Conservation (phyloP, 2,113 vertebrate species). For the Galemys pyrenaicus region DNA sequence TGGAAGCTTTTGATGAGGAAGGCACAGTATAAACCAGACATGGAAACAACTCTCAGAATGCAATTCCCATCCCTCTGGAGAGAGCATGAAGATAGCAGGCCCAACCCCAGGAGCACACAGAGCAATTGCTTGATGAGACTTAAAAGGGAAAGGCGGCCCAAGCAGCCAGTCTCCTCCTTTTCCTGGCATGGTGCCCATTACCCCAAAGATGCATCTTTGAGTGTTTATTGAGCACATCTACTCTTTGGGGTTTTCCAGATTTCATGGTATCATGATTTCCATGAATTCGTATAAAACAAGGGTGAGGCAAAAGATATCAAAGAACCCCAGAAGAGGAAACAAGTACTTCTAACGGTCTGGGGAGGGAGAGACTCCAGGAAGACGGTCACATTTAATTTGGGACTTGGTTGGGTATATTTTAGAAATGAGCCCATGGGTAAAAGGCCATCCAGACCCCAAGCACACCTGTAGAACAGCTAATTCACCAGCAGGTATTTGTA, state of each 20-base stretch:
- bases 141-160: background rate
- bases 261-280: background rate
- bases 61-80: conserved; percentile 56
- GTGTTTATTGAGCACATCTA: background rate
- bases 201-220: background rate
- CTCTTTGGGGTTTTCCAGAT: background rate
- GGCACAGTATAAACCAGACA: conserved; percentile 37
- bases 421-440: background rate
- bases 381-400: background rate
- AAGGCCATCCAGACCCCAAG: background rate
- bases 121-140: conserved; percentile 23
- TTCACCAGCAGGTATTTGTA: background rate
- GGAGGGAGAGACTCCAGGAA: background rate
- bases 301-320: background rate
- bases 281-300: background rate
- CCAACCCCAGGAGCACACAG: background rate
- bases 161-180: background rate
- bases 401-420: background rate
- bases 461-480: background rate
- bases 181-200: background rate
- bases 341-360: background rate
- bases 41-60: conserved; percentile 41
- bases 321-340: background rate
- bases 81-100: conserved; percentile 48
- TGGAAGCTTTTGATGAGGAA: background rate